phyloP scores from a whole-genome alignment of 2,888 invertebrate genomes.

The Bedellia somnulentella region DNA sequence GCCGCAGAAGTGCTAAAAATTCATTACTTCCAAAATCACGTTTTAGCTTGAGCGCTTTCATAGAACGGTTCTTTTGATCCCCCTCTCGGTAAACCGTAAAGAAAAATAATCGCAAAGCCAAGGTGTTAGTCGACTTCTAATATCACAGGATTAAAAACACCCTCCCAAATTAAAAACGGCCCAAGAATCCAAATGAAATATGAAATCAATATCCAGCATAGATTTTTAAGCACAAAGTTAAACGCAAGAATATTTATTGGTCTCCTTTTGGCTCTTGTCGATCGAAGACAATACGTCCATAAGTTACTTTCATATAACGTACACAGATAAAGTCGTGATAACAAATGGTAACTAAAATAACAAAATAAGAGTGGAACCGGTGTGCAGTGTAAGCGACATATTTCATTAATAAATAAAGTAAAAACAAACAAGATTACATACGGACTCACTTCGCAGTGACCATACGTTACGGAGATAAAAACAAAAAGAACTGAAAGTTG shows the following conservation, averaged over 20 bases:
- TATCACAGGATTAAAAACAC: slow-evolving; percentile 50
- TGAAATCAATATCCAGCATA: too few species aligned
- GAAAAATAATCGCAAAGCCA: slow-evolving; percentile 23
- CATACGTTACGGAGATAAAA: slow-evolving; percentile 60
- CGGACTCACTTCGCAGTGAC: slow-evolving; percentile 58
- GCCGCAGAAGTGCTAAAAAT: too few species aligned
- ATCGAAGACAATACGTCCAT: slow-evolving; percentile 53
- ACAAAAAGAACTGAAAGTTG: slow-evolving; percentile 47
- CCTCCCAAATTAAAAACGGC: slow-evolving; percentile 43
- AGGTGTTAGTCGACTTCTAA: slow-evolving; percentile 35
- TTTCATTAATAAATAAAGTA: slow-evolving; percentile 60
- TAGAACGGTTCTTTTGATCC: slow-evolving; percentile 33
- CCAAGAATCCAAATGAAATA: slow-evolving; percentile 18
- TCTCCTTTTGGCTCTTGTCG: slow-evolving; percentile 47
- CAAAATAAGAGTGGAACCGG: slow-evolving; percentile 37
- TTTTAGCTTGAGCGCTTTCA: too few species aligned
- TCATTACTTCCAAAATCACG: too few species aligned
- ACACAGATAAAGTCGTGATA: slow-evolving; percentile 58
- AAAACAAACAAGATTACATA: slow-evolving; percentile 54
- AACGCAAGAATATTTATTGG: too few species aligned
- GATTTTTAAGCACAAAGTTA: too few species aligned
- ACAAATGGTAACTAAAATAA: slow-evolving; percentile 61
- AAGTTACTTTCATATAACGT: slow-evolving; percentile 55
- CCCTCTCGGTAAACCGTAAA: slow-evolving; percentile 21
- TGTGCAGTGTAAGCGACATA: slow-evolving; percentile 49